Evolutionary conservation across 2,888 invertebrate species (phyloP).

Genomic region (Phymatocera aterrima): DNA sequence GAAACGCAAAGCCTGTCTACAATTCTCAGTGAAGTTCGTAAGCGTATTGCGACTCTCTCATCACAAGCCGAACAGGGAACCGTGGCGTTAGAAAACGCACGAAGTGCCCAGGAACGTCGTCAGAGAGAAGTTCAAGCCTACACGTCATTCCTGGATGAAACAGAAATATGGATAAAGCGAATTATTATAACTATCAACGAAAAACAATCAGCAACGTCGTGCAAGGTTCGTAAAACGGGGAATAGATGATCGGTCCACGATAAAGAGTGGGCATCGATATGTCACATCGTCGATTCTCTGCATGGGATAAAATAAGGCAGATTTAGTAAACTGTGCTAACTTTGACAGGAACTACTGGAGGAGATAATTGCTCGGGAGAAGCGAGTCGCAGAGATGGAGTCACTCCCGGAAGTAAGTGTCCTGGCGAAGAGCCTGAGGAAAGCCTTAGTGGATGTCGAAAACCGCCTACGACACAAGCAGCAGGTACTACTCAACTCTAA

Average conservation of each 20-base stretch:
- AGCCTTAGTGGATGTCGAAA: slow-evolving; percentile 64
- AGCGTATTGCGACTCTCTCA: slow-evolving; percentile 81
- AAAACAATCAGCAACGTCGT: slow-evolving; percentile 56
- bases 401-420: slow-evolving; percentile 66
- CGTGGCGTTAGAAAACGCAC: slow-evolving; percentile 76
- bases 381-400: slow-evolving; percentile 65
- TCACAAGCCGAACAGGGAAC: slow-evolving; percentile 84
- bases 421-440: slow-evolving; percentile 66
- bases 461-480: slow-evolving; percentile 67
- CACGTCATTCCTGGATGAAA: slow-evolving; percentile 66
- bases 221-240: slow-evolving; percentile 59
- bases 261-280: not conserved
- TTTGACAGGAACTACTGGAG: slow-evolving; percentile 66
- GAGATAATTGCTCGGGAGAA: slow-evolving; percentile 65
- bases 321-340: not conserved
- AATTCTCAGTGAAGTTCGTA: slow-evolving; percentile 79
- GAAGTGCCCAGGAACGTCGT: slow-evolving; percentile 76
- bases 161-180: slow-evolving; percentile 67
- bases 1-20: slow-evolving; percentile 79
- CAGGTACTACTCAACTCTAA: slow-evolving; percentile 71
- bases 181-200: slow-evolving; percentile 62
- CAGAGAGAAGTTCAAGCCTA: slow-evolving; percentile 76
- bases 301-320: not conserved
- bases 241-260: not conserved
- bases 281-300: not conserved